These are phyloP conservation scores for Bergia puertoricense DNA, from an alignment of 92 coral and sea anemone genomes.

Conservation along the genomic window DNA sequence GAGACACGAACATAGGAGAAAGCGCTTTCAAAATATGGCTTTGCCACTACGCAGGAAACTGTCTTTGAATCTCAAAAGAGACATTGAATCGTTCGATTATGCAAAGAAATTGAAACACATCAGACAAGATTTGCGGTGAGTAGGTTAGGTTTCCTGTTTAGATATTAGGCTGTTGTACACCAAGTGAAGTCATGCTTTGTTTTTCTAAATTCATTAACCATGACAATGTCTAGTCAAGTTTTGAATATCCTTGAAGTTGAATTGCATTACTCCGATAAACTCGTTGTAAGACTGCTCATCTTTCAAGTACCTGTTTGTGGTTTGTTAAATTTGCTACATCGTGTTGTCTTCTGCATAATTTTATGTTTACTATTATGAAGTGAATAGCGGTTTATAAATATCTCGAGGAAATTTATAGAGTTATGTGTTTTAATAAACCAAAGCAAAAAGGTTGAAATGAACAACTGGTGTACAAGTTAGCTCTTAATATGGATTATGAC, in stretches of 20 bases:
- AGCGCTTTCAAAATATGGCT: constrained; percentile 81
- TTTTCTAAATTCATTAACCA: too few species aligned
- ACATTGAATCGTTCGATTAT: constrained; percentile 77
- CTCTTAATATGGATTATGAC: too few species aligned
- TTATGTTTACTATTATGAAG: neutral
- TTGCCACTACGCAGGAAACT: constrained; percentile 80
- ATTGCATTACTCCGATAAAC: neutral
- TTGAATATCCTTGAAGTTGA: neutral
- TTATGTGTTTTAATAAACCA: too few species aligned
- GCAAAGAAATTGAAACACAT: constrained; percentile 44
- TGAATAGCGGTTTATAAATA: neutral
- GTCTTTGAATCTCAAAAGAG: constrained; percentile 81
- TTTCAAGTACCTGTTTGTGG: constrained; percentile 27
- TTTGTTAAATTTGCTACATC: neutral
- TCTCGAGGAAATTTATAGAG: too few species aligned
- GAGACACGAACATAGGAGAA: constrained; percentile 71
- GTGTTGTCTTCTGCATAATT: neutral
- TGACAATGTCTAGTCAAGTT: neutral
- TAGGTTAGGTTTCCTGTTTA: constrained; percentile 18
- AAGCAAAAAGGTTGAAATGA: too few species aligned
- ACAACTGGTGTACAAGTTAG: too few species aligned
- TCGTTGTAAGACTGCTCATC: neutral
- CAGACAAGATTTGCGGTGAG: constrained; percentile 52
- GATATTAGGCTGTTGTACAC: neutral
- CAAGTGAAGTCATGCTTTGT: neutral